Conservation (phyloP, 2,888 invertebrate species). For the Acronicta psi region DNA sequence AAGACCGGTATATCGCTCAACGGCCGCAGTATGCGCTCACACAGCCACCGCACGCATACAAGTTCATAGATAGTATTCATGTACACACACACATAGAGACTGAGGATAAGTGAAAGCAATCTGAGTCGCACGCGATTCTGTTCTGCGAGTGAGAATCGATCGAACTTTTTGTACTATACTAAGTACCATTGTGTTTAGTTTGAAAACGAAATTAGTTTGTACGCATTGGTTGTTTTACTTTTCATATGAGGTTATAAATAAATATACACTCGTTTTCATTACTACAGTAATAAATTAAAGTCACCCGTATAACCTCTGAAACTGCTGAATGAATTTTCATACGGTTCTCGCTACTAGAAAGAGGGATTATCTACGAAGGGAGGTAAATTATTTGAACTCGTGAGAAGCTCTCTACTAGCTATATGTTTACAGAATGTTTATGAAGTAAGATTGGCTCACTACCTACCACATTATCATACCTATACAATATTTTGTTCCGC, state of each 20-base stretch:
- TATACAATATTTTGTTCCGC: too few species aligned
- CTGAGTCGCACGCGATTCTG: constrained; percentile 50
- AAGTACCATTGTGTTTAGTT: constrained; percentile 48
- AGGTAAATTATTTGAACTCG: too few species aligned
- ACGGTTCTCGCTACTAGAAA: too few species aligned
- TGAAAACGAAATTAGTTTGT: constrained; percentile 49
- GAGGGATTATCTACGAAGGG: too few species aligned
- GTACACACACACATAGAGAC: constrained; percentile 36
- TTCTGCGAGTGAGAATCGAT: constrained; percentile 29
- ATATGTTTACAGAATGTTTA: too few species aligned
- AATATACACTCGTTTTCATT: too few species aligned
- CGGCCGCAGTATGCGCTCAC: constrained; percentile 42
- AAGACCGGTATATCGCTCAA: constrained; percentile 69
- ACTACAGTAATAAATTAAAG: too few species aligned
- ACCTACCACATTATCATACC: too few species aligned
- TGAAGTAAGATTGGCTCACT: too few species aligned
- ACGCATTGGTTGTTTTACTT: constrained; percentile 44
- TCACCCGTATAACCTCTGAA: too few species aligned
- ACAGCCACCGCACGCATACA: background rate
- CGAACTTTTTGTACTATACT: constrained; percentile 54
- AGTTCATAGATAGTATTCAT: constrained; percentile 6
- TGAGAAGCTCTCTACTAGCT: too few species aligned
- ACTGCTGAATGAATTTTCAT: too few species aligned
- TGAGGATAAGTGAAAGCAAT: constrained; percentile 62
- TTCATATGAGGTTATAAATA: background rate